These are phyloP conservation scores for Carettochelys insculpta DNA, from an alignment of 2,113 vertebrate genomes.

Conservation along the genomic window DNA sequence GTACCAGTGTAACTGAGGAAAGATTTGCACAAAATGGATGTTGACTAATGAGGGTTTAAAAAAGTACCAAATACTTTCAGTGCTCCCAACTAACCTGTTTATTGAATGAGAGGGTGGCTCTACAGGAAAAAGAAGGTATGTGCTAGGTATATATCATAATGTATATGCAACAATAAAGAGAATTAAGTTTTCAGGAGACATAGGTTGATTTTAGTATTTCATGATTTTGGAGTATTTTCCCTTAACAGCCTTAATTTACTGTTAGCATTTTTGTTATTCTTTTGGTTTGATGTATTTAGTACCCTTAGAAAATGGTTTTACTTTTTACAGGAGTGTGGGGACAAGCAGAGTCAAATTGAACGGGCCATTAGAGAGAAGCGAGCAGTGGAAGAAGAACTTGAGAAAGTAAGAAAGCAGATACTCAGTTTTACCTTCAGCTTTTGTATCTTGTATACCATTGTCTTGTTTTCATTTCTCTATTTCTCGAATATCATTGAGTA, in stretches of 20 bases:
- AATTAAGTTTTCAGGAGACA: not conserved
- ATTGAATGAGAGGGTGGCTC: not conserved
- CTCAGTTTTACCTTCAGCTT: not conserved
- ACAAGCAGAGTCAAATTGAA: conserved; percentile 89
- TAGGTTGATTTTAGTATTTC: not conserved
- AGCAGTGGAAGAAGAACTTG: conserved; percentile 91
- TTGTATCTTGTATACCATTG: not conserved
- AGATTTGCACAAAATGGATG: not conserved
- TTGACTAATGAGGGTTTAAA: not conserved
- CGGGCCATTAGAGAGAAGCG: conserved; percentile 86
- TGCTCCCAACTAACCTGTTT: rapidly evolving
- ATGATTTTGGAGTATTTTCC: not conserved
- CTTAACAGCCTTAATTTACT: not conserved
- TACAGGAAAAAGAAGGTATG: not conserved
- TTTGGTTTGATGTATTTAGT: not conserved
- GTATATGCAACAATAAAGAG: not conserved
- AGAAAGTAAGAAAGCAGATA: conserved; percentile 81
- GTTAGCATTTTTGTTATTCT: not conserved
- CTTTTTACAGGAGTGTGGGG: conserved; percentile 85
- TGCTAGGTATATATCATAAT: not conserved
- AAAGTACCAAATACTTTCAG: not conserved
- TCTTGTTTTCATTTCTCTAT: not conserved
- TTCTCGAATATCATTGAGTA: not conserved
- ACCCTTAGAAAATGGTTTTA: not conserved
- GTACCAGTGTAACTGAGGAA: not conserved